These are phyloP conservation scores for Diadumene lineata DNA, from an alignment of 92 coral and sea anemone species.

Conservation along the genomic window DNA sequence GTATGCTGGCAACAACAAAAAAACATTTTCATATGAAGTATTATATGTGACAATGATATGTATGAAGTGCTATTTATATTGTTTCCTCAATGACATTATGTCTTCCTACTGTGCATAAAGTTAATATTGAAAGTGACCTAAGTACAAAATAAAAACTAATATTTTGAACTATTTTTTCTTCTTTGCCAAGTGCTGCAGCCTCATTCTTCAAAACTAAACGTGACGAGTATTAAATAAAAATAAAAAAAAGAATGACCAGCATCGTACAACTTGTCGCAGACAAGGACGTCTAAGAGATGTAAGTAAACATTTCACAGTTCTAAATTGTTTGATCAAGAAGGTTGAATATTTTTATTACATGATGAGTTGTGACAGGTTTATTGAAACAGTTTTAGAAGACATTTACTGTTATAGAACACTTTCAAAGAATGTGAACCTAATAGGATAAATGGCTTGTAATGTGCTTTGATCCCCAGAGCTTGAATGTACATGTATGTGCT, in stretches of 20 bases:
- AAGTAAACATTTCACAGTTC: conserved; percentile 8
- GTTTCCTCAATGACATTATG: not conserved
- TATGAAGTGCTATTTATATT: not conserved
- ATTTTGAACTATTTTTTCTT: no score
- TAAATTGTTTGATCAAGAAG: no score
- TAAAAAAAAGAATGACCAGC: conserved; percentile 22
- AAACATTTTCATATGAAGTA: not conserved
- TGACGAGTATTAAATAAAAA: not conserved
- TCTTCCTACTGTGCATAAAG: not conserved
- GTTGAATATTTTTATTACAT: no score
- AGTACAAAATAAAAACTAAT: no score
- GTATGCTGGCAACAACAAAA: not conserved
- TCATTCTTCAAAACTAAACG: not conserved
- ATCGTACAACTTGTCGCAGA: conserved; percentile 34
- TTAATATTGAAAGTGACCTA: not conserved
- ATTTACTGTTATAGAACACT: not conserved
- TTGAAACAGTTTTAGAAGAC: no score
- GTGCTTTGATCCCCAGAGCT: not conserved
- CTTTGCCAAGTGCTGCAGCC: conserved; percentile 1
- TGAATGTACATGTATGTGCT: not conserved
- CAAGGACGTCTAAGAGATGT: conserved; percentile 53
- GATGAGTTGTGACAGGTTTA: no score
- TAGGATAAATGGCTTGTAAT: not conserved
- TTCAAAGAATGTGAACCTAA: not conserved
- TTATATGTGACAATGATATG: not conserved